Evolutionary conservation across 2,113 vertebrate genomes (phyloP).

Genomic region (Brachyhypopomus occidentalis): DNA sequence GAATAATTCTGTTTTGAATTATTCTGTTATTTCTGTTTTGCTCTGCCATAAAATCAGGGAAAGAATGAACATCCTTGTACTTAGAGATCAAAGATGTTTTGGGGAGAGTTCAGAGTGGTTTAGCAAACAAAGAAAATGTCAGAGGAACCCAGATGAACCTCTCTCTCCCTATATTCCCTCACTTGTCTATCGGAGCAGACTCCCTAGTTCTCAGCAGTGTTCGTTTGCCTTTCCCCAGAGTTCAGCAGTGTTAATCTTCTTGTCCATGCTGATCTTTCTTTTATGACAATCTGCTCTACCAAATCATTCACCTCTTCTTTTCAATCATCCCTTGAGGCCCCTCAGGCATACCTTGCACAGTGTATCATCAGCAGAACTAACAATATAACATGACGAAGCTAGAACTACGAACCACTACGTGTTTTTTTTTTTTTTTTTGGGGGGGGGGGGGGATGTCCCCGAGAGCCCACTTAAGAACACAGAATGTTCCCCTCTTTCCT

Average conservation of each 20-base stretch:
- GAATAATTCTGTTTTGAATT: no score
- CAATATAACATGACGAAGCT: no score
- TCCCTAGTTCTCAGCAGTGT: not conserved
- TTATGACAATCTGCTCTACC: not conserved
- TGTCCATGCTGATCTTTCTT: no score
- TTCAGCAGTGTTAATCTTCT: not conserved
- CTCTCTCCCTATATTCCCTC: not conserved
- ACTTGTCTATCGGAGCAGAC: not conserved
- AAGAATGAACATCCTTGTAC: not conserved
- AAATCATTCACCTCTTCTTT: not conserved
- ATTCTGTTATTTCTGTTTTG: not conserved
- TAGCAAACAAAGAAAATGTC: not conserved
- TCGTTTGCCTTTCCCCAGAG: not conserved
- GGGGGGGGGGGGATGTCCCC: not conserved
- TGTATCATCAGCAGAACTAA: no score
- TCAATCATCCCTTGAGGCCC: no score
- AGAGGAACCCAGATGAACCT: not conserved
- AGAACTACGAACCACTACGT: no score
- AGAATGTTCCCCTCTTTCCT: slow-evolving; percentile 16
- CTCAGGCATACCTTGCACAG: no score
- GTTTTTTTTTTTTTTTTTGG: no score
- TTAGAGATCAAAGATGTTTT: slow-evolving; percentile 8
- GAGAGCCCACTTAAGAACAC: slow-evolving; percentile 13
- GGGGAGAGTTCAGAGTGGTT: not conserved
- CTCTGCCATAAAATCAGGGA: not conserved